These are phyloP conservation scores for Dermatemys mawii DNA, from an alignment of 2,113 vertebrate genomes.

Conservation along the genomic window DNA sequence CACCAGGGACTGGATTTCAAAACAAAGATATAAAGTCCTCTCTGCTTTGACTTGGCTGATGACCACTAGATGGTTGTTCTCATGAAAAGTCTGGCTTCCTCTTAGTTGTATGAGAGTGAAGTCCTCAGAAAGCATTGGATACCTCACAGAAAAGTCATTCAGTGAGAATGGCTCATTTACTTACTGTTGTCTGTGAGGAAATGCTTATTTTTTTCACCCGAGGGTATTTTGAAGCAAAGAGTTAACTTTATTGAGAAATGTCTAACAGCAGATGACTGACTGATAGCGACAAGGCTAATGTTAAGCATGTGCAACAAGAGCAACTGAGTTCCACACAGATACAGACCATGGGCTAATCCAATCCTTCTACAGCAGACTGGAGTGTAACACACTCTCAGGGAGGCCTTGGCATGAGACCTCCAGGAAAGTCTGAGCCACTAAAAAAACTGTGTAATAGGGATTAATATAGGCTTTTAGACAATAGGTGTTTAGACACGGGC, in stretches of 20 bases:
- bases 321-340: neutral
- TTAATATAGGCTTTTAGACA: accelerated
- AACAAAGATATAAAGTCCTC: neutral
- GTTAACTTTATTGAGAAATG: neutral
- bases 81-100: neutral
- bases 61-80: neutral
- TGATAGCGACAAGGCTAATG: neutral
- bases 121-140: neutral
- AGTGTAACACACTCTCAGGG: accelerated
- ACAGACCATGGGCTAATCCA: accelerated
- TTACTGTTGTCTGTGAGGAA: neutral
- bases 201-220: neutral
- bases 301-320: neutral
- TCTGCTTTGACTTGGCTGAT: neutral
- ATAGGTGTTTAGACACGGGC: accelerated
- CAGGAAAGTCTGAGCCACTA: neutral
- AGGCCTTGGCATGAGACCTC: neutral
- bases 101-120: accelerated
- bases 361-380: neutral
- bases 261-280: neutral
- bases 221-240: neutral
- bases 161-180: neutral
- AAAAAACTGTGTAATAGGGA: neutral
- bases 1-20: neutral
- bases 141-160: neutral